A percentile compares a stretch with the other conserved stretches of the same genome.
Evolutionary conservation across 2,888 invertebrate species (phyloP).

Genomic region (Eudasyphora cyanicolor): DNA sequence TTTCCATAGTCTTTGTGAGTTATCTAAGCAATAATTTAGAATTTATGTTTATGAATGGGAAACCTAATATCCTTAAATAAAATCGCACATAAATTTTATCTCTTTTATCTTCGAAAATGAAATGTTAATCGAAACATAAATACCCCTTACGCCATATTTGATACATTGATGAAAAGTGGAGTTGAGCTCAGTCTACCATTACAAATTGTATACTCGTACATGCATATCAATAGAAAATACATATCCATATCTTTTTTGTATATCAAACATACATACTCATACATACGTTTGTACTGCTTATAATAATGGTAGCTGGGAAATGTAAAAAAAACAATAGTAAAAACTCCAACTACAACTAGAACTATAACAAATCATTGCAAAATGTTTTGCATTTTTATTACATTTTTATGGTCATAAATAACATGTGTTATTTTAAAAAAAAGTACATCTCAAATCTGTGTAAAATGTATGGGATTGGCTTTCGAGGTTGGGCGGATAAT

Average conservation of each 20-base stretch:
- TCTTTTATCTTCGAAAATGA: no score
- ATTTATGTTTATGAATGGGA: no score
- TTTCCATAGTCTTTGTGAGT: no score
- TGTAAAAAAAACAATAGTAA: conserved; percentile 33
- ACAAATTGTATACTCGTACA: no score
- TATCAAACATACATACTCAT: background rate
- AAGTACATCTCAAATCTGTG: conserved; percentile 17
- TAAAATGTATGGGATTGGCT: conserved; percentile 21
- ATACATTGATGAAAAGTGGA: no score
- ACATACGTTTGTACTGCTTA: background rate
- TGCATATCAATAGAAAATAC: no score
- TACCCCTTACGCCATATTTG: no score
- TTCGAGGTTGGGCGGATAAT: background rate
- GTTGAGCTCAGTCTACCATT: no score
- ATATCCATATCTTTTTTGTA: background rate
- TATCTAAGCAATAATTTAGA: no score
- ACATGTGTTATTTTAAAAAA: conserved; percentile 54
- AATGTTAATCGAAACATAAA: no score
- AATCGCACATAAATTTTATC: no score
- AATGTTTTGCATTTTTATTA: conserved; percentile 61
- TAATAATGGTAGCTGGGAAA: background rate
- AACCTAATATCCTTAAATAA: no score
- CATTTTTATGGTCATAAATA: conserved; percentile 60
- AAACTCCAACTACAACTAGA: conserved; percentile 19
- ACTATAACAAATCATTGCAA: conserved; percentile 37